These are phyloP conservation scores for Phalangium opilio DNA, from an alignment of 2,888 invertebrate genomes.

Conservation along the genomic window DNA sequence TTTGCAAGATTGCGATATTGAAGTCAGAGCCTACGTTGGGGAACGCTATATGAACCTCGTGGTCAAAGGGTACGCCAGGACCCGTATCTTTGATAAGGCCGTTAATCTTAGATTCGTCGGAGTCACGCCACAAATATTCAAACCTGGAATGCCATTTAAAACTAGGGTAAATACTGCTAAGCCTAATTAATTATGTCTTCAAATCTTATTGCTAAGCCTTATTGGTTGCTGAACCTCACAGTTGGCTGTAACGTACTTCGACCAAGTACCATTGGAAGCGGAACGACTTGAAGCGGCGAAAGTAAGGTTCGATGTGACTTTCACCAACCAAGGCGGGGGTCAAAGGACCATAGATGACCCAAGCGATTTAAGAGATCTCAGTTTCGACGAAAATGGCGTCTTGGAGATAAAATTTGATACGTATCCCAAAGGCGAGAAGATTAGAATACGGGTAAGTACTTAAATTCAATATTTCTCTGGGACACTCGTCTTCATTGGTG, in stretches of 20 bases:
- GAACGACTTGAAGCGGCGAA: slow-evolving; percentile 22
- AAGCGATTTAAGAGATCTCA: neutral
- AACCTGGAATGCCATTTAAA: slow-evolving; percentile 22
- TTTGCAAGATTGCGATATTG: slow-evolving; percentile 19
- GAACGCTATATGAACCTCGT: slow-evolving; percentile 19
- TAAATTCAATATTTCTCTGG: no score
- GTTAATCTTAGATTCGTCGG: slow-evolving; percentile 19
- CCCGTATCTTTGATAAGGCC: slow-evolving; percentile 19
- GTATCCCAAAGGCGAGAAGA: slow-evolving; percentile 8
- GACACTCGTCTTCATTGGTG: no score
- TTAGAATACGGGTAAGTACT: slow-evolving; percentile 9
- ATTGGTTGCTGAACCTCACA: no score
- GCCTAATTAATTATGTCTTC: no score
- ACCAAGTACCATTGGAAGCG: slow-evolving; percentile 25
- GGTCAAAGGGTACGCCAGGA: slow-evolving; percentile 17
- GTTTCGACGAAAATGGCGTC: slow-evolving; percentile 7
- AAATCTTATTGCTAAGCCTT: no score
- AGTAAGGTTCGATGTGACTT: slow-evolving; percentile 8
- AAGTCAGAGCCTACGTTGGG: slow-evolving; percentile 18
- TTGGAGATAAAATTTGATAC: slow-evolving; percentile 6
- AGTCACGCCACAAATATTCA: slow-evolving; percentile 18
- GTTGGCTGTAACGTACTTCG: slow-evolving; percentile 28
- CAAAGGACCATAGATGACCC: neutral
- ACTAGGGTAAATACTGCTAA: slow-evolving; percentile 22
- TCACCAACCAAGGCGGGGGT: slow-evolving; percentile 3